A percentile compares a stretch with the other conserved stretches of the same genome.
Conservation (phyloP, 2,113 vertebrate genomes). For the Aspiorhynchus laticeps region DNA sequence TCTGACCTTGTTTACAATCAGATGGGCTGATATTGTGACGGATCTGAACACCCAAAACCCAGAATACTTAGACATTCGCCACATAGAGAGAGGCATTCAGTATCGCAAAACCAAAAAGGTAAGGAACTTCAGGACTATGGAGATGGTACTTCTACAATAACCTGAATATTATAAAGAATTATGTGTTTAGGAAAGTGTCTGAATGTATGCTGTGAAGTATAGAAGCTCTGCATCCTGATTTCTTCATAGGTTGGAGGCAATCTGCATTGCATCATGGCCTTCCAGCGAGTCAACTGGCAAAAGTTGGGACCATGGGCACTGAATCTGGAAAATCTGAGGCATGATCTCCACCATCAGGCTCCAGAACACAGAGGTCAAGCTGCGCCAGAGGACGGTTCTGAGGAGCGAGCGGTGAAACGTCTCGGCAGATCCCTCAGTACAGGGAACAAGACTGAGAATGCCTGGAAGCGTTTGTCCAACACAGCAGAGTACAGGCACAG, state of each 20-base stretch:
- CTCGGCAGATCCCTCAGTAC: slow-evolving; percentile 88
- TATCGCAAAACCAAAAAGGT: slow-evolving; percentile 98
- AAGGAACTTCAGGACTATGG: slow-evolving; percentile 1
- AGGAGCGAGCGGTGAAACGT: slow-evolving; percentile 84
- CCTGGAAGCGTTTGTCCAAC: slow-evolving; percentile 85
- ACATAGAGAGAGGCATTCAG: slow-evolving; percentile 93
- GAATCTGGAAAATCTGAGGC: slow-evolving; percentile 87
- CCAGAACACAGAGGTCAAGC: slow-evolving; percentile 75
- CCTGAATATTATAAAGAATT: not conserved
- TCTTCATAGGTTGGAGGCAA: slow-evolving; percentile 89
- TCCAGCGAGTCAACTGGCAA: slow-evolving; percentile 96
- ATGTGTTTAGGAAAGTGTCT: not conserved
- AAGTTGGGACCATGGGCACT: slow-evolving; percentile 94
- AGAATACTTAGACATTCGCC: slow-evolving; percentile 95
- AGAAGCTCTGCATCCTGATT: not conserved
- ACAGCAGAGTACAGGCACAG: slow-evolving; percentile 85
- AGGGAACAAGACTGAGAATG: slow-evolving; percentile 81
- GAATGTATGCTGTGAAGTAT: too few species aligned
- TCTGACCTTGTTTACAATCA: slow-evolving; percentile 61
- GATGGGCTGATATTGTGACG: slow-evolving; percentile 94
- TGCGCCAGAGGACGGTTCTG: slow-evolving; percentile 75
- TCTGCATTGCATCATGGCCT: slow-evolving; percentile 96
- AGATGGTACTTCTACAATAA: not conserved
- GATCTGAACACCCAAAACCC: slow-evolving; percentile 98
- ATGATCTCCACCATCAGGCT: slow-evolving; percentile 78